These are phyloP conservation scores for Mola mola DNA, from an alignment of 2,113 vertebrate genomes.

Conservation along the genomic window DNA sequence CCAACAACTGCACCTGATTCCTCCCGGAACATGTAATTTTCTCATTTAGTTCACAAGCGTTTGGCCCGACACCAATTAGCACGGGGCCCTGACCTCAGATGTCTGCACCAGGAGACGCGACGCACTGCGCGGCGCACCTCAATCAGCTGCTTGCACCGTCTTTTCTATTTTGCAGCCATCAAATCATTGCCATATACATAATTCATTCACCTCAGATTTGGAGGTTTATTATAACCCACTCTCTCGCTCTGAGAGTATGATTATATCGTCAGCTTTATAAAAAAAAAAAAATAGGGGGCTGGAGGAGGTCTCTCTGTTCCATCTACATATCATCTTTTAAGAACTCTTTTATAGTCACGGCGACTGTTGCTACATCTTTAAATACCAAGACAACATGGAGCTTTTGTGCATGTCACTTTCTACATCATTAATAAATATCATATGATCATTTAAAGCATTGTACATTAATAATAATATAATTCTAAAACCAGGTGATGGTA, in stretches of 20 bases:
- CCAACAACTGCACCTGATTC: constrained; percentile 79
- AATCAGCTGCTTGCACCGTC: constrained; percentile 75
- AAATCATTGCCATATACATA: constrained; percentile 84
- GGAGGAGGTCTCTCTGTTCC: constrained; percentile 17
- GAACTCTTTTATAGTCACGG: constrained; percentile 13
- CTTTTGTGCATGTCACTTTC: no score
- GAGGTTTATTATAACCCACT: constrained; percentile 78
- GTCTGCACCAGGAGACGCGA: constrained; percentile 62
- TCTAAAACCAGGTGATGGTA: no score
- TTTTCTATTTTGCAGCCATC: constrained; percentile 74
- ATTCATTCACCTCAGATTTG: constrained; percentile 81
- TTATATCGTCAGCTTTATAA: constrained; percentile 77
- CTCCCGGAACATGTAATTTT: constrained; percentile 82
- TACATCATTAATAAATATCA: no score
- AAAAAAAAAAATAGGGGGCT: constrained; percentile 68
- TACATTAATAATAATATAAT: no score
- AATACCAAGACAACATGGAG: no score
- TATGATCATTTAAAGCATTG: no score
- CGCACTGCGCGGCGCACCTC: constrained; percentile 63
- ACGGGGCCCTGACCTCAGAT: constrained; percentile 77
- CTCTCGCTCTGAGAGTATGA: constrained; percentile 73
- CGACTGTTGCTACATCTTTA: no score
- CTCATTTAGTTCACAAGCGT: constrained; percentile 82
- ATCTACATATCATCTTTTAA: constrained; percentile 42
- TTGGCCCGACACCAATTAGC: constrained; percentile 83